Base-by-base conservation (phyloP, 2,797 vertebrate species). In the Craterocephalus amniculus region DNA sequence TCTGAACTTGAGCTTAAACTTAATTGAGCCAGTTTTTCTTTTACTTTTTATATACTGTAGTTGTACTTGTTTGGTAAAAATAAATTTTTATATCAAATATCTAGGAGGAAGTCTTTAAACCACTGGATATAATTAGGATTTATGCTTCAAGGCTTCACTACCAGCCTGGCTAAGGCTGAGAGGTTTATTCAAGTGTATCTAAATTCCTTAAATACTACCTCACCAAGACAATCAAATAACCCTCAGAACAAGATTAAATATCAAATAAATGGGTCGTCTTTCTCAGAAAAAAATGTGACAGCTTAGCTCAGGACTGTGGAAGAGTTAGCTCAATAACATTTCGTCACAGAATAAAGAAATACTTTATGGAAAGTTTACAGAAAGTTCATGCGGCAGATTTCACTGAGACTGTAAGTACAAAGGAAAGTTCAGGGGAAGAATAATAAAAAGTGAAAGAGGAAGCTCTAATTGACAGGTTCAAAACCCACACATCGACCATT, bases 181-280 rank as follows among this genome's bases (percentile, higher is more conserved):
- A 70, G 69, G 83, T 85, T 88, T 83, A 83, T 85, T 86, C 75
- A 89, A 86, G 86, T 83, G 83, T 88, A 85, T 88, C 77, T 71
- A 48, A 74, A 79, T 73, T 82, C 54, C 48, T 72, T 85, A 81
- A 88, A 88, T 83, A 82, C 60, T 72, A 58, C 57, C 29, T 4
- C 51, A 84, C 74, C 35, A 85, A 77, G 61, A 69, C 62, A 88
- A 84, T 82, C 67, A 75, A 22, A 63, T 51, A 36, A 27, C 63
- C 31, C 34, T 1, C 29, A 49, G 63, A 75, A 45, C 58, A 65
- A 73, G 67, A 69, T 61, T 80, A 72, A 68, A 76, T 45, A n/a
- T 77, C 32, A 34, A 34, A 34, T 34, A 34, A 80, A 81, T 60
- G 45, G 51, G 83, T 73, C 58, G 77, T 72, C 49, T 73, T 56